phyloP scores from a whole-genome alignment of 2,797 vertebrate species.

The Gallinago stenura region DNA sequence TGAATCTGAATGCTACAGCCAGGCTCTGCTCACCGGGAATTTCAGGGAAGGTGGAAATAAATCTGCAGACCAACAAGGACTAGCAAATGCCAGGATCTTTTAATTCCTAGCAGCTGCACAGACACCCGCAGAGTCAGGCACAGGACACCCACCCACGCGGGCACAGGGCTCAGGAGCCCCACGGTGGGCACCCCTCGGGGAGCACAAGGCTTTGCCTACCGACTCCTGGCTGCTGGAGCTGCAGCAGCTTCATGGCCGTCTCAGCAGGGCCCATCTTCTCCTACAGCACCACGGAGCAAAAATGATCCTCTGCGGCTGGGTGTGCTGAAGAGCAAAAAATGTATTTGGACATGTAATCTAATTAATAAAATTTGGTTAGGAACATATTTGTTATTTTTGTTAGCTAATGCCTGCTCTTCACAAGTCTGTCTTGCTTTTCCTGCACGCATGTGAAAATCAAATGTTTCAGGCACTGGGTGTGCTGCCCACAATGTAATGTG shows the following conservation, averaged over 20 bases:
- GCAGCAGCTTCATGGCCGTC: background rate
- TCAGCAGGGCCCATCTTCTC: background rate
- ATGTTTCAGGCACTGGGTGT: background rate
- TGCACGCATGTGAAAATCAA: background rate
- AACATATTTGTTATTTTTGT: background rate
- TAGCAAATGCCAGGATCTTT: background rate
- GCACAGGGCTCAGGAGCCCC: background rate
- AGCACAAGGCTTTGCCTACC: background rate
- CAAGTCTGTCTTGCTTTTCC: background rate
- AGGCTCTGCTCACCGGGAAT: background rate
- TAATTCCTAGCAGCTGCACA: background rate
- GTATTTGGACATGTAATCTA: background rate
- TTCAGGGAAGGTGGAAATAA: background rate
- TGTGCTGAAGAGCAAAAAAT: background rate
- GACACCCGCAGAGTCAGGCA: background rate
- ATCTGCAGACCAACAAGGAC: background rate
- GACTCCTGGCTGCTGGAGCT: background rate
- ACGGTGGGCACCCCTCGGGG: fast-evolving
- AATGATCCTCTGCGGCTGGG: background rate
- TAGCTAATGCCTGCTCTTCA: background rate
- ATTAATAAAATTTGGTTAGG: background rate
- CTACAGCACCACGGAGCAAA: background rate
- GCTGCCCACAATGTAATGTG: background rate
- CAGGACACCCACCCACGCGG: background rate
- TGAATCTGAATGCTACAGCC: background rate